phyloP scores from a whole-genome alignment of 2,888 invertebrate species.

The Ophion obscuratus region DNA sequence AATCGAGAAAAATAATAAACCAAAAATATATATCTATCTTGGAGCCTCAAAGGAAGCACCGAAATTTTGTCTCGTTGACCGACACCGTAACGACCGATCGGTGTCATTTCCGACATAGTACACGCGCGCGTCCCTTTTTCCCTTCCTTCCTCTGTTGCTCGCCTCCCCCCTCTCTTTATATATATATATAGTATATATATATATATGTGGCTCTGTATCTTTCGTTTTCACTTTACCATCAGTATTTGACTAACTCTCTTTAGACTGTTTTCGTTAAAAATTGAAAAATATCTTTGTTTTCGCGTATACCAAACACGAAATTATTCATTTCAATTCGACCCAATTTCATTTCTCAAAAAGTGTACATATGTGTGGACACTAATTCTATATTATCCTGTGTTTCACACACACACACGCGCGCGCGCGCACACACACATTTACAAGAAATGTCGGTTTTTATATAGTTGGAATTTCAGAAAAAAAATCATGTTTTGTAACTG shows the following conservation, averaged over 20 bases:
- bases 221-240: neutral
- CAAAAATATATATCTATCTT: slow-evolving; percentile 36
- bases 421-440: no score
- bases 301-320: no score
- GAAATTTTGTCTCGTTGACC: slow-evolving; percentile 63
- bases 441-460: no score
- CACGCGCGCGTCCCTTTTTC: slow-evolving; percentile 22
- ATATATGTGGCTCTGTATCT: neutral
- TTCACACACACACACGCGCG: no score
- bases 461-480: no score
- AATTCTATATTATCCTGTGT: no score
- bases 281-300: slow-evolving; percentile 4
- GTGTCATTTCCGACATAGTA: slow-evolving; percentile 64
- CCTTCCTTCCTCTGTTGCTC: neutral
- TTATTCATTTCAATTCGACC: no score
- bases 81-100: slow-evolving; percentile 60
- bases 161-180: neutral
- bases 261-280: slow-evolving; percentile 10
- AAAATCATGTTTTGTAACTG: no score
- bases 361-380: no score
- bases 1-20: slow-evolving; percentile 61
- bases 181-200: neutral
- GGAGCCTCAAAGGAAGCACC: slow-evolving; percentile 51
- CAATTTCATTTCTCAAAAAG: no score
- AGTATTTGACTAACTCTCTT: slow-evolving; percentile 5